phyloP scores from a whole-genome alignment of 2,113 vertebrate genomes.

The Rallus limicola region DNA sequence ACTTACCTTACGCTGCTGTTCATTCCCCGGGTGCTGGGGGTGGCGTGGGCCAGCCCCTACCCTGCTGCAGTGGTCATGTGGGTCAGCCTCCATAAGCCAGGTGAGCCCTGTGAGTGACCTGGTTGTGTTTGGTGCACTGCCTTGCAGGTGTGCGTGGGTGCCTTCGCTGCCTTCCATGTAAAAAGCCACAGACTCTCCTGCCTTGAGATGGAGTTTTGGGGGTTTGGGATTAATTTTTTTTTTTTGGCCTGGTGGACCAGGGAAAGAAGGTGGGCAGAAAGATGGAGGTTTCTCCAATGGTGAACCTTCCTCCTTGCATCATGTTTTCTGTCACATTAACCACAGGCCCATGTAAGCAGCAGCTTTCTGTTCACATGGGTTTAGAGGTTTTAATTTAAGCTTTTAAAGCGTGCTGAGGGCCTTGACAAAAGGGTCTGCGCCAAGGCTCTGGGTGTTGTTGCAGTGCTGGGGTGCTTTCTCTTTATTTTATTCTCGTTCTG shows the following conservation, averaged over 20 bases:
- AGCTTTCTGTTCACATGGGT: not conserved
- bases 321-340: not conserved
- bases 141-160: fast-evolving
- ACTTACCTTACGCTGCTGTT: not conserved
- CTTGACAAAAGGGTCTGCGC: not conserved
- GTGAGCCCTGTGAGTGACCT: not conserved
- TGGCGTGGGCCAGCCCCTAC: not conserved
- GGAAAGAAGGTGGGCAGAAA: not conserved
- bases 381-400: not conserved
- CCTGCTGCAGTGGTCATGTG: fast-evolving
- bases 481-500: not conserved
- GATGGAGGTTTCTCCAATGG: not conserved
- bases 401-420: not conserved
- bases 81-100: not conserved
- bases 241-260: not conserved
- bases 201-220: fast-evolving
- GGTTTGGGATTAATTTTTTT: no score
- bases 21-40: not conserved
- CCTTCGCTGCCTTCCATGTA: not conserved
- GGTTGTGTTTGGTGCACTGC: not conserved
- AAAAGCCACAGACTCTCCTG: not conserved
- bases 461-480: not conserved
- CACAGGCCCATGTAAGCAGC: not conserved
- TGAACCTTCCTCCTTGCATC: not conserved
- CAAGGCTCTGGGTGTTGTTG: not conserved